Evolutionary conservation across 2,113 vertebrate species (phyloP), one percentile per base, ranked within the genome.

Genomic region (Ceyx melanurus): DNA sequence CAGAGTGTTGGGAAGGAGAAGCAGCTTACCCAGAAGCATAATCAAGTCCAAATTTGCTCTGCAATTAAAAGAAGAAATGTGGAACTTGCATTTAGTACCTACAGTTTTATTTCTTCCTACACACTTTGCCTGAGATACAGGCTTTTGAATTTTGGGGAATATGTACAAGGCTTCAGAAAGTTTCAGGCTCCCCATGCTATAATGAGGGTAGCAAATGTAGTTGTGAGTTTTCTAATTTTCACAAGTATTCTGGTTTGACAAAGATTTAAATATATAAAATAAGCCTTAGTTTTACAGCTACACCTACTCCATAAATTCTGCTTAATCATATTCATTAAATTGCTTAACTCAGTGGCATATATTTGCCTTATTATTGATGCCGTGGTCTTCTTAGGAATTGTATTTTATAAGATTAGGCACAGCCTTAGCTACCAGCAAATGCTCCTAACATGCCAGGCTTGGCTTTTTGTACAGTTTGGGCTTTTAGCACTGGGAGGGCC

Each of bases 21-120:
- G 87, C 58, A 71, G 43, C 87, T 87, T 89, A 62, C 56, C 53
- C 60, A 89, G 87, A 51, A 92, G 46, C 50, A 67, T 13, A 67
- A 74, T 74, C 46, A 81, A 74, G 82, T 62, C 82, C 72, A 91
- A 94, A 91, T 77, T 70, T 77, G 82, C 46, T 90, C 80, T 2
- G 12, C 43, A 91, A 13, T 89, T 76, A 92, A 33, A 57, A 77
- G 56, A 77, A 81, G 28, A 86, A 85, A 40, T 16, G 22, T 91
- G 60, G 33, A 89, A 74, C 48, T 89, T 58, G 25, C 58, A 15
- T 77, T 93, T 90, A 31, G 29, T 67, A n/a, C 37, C n/a, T 58
- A 13, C 33, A 79, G 2, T 35, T 5, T 1, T 81, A 22, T 53
- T 26, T 57, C 66, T 79, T 25, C 46, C 50, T 73, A 6, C 31